Conservation (phyloP, 2,797 vertebrate species). For the Austrolebias charrua region DNA sequence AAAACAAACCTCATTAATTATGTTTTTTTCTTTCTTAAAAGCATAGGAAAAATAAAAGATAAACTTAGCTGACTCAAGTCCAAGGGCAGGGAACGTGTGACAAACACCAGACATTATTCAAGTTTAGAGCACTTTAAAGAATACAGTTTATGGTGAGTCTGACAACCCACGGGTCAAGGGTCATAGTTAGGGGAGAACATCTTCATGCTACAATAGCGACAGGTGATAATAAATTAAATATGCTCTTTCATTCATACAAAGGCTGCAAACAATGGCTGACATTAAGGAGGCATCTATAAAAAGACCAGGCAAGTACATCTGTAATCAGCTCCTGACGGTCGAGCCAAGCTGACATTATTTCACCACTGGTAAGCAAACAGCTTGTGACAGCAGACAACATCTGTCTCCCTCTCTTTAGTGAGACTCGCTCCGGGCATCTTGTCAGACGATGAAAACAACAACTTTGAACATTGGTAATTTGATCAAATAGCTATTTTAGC, state of each 20-base stretch:
- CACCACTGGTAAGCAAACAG: slow-evolving; percentile 61
- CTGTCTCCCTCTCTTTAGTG: slow-evolving; percentile 62
- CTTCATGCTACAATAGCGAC: slow-evolving; percentile 1
- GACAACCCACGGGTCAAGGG: too few species aligned
- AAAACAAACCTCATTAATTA: too few species aligned
- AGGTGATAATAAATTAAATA: slow-evolving; percentile 4
- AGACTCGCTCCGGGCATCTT: slow-evolving; percentile 37
- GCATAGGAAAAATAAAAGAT: too few species aligned
- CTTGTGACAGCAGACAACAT: slow-evolving; percentile 59
- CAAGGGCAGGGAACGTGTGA: too few species aligned
- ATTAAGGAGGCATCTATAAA: slow-evolving; percentile 54
- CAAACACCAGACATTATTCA: too few species aligned
- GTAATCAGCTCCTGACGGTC: slow-evolving; percentile 60
- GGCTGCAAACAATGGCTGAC: slow-evolving; percentile 33
- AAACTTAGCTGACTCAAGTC: too few species aligned
- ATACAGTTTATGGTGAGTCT: too few species aligned
- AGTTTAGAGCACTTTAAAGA: too few species aligned
- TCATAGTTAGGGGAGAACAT: too few species aligned
- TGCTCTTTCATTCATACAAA: slow-evolving; percentile 13
- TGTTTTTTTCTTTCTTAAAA: too few species aligned
- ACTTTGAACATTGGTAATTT: slow-evolving; percentile 38
- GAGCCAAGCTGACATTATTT: slow-evolving; percentile 59
- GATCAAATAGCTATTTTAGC: slow-evolving; percentile 19
- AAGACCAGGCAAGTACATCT: slow-evolving; percentile 62
- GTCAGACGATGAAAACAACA: slow-evolving; percentile 32